phyloP scores from a whole-genome alignment of 1,140 invertebrate genomes.

The Armadillidium nasatum region DNA sequence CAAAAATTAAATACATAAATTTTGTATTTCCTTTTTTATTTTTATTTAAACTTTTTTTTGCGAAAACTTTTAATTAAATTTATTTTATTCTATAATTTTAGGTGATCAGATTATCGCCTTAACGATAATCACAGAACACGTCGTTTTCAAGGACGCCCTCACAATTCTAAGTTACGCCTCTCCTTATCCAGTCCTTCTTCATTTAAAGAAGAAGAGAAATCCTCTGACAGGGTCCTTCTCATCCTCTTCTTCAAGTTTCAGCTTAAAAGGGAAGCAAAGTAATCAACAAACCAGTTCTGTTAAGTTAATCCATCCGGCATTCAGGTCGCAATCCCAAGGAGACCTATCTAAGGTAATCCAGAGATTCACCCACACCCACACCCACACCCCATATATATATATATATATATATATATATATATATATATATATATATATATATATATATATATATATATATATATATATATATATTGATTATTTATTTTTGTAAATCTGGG shows the following conservation, averaged over 20 bases:
- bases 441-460: too few species aligned
- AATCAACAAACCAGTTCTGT: constrained; percentile 46
- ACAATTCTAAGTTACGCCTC: constrained; percentile 84
- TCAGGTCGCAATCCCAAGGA: constrained; percentile 63
- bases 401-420: too few species aligned
- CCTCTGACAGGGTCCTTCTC: constrained; percentile 51
- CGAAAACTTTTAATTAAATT: too few species aligned
- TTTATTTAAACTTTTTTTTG: too few species aligned
- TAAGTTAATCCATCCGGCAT: constrained; percentile 62
- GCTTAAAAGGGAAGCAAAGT: constrained; percentile 44
- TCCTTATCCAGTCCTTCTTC: constrained; percentile 75
- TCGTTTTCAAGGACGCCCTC: constrained; percentile 83
- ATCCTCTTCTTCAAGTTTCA: background rate
- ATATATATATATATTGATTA: too few species aligned
- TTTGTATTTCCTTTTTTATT: too few species aligned
- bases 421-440: too few species aligned
- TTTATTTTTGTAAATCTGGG: too few species aligned
- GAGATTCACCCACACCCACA: too few species aligned
- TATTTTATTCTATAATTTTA: constrained; percentile 50
- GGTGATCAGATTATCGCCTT: constrained; percentile 80
- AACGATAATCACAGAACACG: constrained; percentile 77
- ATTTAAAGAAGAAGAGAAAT: constrained; percentile 54
- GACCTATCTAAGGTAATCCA: constrained; percentile 53
- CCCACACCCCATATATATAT: too few species aligned
- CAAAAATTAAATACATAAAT: too few species aligned